Percentiles rank a stretch among this genome's conserved stretches.
Conservation (phyloP, 2,113 vertebrate species). For the Promerops cafer region DNA sequence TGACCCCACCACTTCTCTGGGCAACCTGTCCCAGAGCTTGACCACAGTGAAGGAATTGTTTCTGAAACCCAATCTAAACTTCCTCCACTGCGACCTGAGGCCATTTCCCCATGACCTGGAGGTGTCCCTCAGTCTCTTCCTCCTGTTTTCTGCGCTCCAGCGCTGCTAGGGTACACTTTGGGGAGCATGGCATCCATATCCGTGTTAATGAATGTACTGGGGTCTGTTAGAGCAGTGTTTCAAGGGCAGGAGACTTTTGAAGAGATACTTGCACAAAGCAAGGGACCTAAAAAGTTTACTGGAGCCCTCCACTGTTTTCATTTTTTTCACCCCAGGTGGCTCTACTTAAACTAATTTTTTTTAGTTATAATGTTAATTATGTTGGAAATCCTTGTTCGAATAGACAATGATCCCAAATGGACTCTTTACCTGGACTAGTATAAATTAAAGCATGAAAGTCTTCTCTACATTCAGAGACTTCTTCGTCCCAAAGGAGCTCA, state of each 20-base stretch:
- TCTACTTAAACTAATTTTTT: neutral
- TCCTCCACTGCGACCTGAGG: neutral
- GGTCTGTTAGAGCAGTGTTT: neutral
- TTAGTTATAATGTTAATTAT: neutral
- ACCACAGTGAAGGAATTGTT: neutral
- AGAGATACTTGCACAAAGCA: neutral
- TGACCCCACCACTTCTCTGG: neutral
- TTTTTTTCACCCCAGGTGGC: neutral
- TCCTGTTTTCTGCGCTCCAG: neutral
- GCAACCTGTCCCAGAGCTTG: neutral
- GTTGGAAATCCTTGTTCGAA: neutral
- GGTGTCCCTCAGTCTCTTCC: neutral
- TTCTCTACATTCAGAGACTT: neutral
- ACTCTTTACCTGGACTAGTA: neutral
- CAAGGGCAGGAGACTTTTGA: neutral
- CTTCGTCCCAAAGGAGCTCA: neutral
- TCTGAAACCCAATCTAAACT: neutral
- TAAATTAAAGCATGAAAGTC: neutral
- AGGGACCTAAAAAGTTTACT: neutral
- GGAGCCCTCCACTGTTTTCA: neutral
- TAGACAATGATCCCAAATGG: neutral
- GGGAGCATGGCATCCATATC: neutral
- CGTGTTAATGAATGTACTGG: neutral
- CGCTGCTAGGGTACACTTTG: neutral
- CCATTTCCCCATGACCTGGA: accelerated